Percentiles rank a stretch among this genome's conserved stretches.
Conservation (phyloP, 1,140 invertebrate genomes). For the Wasmannia auropunctata region DNA sequence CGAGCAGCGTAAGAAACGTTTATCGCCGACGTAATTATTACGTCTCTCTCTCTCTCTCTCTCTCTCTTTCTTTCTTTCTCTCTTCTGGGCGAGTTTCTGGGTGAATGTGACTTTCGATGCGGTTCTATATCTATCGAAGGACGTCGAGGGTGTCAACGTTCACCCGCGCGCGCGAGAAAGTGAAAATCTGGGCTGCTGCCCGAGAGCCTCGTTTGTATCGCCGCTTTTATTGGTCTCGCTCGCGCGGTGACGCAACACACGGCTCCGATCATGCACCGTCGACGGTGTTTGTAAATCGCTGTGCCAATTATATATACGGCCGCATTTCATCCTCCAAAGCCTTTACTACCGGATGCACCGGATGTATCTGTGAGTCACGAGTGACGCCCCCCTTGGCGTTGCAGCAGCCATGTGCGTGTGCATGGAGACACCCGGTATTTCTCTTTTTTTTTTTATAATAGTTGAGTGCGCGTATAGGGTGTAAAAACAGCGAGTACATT, state of each 20-base stretch:
- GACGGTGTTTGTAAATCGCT: not conserved
- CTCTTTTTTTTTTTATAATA: not conserved
- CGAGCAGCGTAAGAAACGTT: not conserved
- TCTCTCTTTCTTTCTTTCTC: too few relatives aligned
- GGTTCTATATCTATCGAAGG: conserved; percentile 69
- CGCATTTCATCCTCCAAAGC: conserved; percentile 3
- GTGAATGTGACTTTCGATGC: conserved; percentile 29
- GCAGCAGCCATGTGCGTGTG: not conserved
- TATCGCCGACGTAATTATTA: conserved; percentile 46
- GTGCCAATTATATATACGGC: conserved; percentile 1
- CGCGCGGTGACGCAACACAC: conserved; percentile 29
- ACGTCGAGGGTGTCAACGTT: conserved; percentile 78
- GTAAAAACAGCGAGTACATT: not conserved
- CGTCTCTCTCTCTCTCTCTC: too few relatives aligned
- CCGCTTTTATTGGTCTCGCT: conserved; percentile 3
- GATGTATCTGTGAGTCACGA: not conserved
- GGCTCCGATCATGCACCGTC: not conserved
- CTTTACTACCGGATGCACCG: not conserved
- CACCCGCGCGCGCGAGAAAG: conserved; percentile 72
- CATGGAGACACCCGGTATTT: not conserved
- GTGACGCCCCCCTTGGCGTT: not conserved
- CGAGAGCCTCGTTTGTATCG: conserved; percentile 24
- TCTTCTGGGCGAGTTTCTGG: conserved; percentile 4
- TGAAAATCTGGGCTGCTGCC: conserved; percentile 68
- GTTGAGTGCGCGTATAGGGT: not conserved